Evolutionary conservation across 1,140 invertebrate species (phyloP), one percentile per base, ranked within the genome.

Genomic region (Monochamus saltuarius): DNA sequence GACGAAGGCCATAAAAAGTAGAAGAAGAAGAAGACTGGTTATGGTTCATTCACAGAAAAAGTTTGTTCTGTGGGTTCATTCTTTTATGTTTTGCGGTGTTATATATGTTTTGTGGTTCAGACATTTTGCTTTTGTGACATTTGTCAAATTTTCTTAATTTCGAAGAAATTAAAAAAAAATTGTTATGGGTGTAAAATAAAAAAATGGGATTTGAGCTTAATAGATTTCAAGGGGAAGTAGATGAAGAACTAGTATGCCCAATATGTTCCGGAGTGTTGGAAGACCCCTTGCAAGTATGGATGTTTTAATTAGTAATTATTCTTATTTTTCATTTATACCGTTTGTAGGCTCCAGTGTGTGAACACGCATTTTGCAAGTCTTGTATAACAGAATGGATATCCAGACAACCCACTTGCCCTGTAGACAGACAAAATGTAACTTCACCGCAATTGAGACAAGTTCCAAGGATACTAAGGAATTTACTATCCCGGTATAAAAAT

Each of bases 361-460:
- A 98, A 77, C 95, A 98, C 82, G 94, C 94, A 58, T 97, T 97
- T 81, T 98, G 95, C 80, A 85, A 88, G 70, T 85, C 84, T 13
- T 98, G 95, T 77, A 97, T 98, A 65, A 90, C 90, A 51, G 93
- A 97, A 78, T 98, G 95, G 95, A 87, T 97, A 59, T 89, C 87
- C 49, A 82, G 92, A 39, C 93, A 96, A 73, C 92, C 91, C 11
- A 95, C 91, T 16, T 98, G 95, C 77, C 95, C 95, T 17, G 87
- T 97, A 40, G 95, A 98, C 77, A 84, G 95, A 49, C 92, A 92
- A 71, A 83, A 89, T 45, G 89, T 97, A 53, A 95, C 92, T 22
- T 84, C 88, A 11, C 87, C 88, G 56, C 92, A 97, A 76, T 79
- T 98, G 3, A 86, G 92, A 77, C 88, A 91, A 59, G 94, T 95